These are phyloP conservation scores for Zophobas morio DNA, from an alignment of 1,140 invertebrate species.

Conservation along the genomic window DNA sequence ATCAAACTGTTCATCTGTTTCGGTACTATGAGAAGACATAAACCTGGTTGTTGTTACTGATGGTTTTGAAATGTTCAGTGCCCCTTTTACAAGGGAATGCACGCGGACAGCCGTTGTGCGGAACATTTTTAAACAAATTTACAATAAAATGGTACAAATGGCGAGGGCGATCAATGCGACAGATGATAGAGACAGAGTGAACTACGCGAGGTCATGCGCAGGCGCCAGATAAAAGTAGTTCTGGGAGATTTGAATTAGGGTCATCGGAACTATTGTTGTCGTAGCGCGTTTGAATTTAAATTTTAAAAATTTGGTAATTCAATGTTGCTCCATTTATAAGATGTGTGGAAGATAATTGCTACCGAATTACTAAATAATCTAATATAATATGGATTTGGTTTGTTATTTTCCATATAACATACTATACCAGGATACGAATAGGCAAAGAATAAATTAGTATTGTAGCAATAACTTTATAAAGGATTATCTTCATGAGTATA, in stretches of 20 bases:
- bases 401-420: too few relatives aligned
- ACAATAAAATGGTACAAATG: constrained; percentile 23
- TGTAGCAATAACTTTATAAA: too few relatives aligned
- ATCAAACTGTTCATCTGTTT: constrained; percentile 67
- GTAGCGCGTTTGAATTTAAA: too few relatives aligned
- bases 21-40: constrained; percentile 63
- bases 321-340: too few relatives aligned
- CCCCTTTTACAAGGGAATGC: constrained; percentile 29
- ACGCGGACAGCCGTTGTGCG: constrained; percentile 36
- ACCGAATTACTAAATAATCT: too few relatives aligned
- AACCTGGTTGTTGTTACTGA: constrained; percentile 11
- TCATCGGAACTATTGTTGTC: not conserved
- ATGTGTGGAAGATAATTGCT: too few relatives aligned
- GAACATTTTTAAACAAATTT: constrained; percentile 33
- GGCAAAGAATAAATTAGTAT: too few relatives aligned
- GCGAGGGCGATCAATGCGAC: not conserved
- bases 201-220: constrained; percentile 14
- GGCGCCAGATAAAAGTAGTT: not conserved
- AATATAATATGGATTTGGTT: too few relatives aligned
- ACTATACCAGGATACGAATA: too few relatives aligned
- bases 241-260: not conserved
- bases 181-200: constrained; percentile 16
- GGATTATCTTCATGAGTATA: too few relatives aligned
- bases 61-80: constrained; percentile 22
- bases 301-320: too few relatives aligned